Conservation (phyloP, 1,140 invertebrate genomes). For the Calosoma granatense region DNA sequence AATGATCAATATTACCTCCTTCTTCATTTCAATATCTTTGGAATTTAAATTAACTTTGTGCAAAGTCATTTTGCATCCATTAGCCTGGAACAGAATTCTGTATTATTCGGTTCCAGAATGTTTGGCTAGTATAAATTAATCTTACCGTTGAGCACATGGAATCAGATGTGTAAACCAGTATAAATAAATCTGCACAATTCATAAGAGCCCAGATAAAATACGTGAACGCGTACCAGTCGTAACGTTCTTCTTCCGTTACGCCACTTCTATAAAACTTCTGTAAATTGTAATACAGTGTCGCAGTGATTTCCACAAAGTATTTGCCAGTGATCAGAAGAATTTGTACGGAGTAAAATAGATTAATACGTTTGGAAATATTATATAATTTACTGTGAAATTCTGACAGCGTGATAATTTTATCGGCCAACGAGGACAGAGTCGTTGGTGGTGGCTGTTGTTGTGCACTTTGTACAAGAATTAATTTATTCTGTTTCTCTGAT, state of each 20-base stretch:
- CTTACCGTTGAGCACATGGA: background rate
- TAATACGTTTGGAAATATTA: background rate
- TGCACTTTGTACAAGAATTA: background rate
- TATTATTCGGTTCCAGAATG: background rate
- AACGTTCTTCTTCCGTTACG: background rate
- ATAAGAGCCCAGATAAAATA: conserved; percentile 1
- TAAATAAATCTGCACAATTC: background rate
- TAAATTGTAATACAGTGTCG: background rate
- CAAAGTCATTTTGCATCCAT: background rate
- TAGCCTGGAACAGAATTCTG: background rate
- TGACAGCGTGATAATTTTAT: background rate
- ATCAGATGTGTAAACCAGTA: background rate
- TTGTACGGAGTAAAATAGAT: background rate
- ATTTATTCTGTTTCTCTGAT: background rate
- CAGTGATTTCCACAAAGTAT: conserved; percentile 1
- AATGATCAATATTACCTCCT: too few relatives aligned
- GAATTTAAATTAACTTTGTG: conserved; percentile 7
- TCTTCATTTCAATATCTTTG: conserved; percentile 7
- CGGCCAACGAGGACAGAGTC: background rate
- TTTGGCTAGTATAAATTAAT: background rate
- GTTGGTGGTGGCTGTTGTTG: background rate
- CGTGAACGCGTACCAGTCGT: background rate
- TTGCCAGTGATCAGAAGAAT: background rate
- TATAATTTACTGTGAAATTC: conserved; percentile 2
- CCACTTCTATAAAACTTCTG: background rate